Evolutionary conservation across 1,140 invertebrate genomes (phyloP), one percentile per base, ranked within the genome.

Genomic region (Aphelenchoides besseyi): DNA sequence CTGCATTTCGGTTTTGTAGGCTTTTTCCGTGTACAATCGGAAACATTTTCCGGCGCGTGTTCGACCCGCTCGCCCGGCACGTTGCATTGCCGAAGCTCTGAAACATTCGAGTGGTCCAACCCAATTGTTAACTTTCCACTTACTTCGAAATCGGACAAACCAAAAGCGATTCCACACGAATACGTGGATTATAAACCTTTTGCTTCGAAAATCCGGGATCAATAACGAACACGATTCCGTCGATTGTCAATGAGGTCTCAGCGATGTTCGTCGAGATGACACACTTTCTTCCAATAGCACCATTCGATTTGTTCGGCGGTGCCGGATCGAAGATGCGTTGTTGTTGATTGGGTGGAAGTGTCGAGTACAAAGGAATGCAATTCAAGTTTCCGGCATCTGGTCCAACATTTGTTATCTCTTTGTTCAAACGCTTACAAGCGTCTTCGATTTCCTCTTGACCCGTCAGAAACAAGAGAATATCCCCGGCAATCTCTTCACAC

Each of bases 151-250:
- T 98, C 0, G 96, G 94, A 0, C 95, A 97, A 16, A 99, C 96
- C 3, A 99, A 87, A 12, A 99, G 87, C 12, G 94, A 97, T 86
- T 99, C 97, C 2, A 99, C 95, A 73, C 97, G 89, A 81, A 97
- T 96, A 79, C 94, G 88, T 9, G 95, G 95, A 88, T 97, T 97
- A 85, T 97, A 97, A 0, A 97, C 91, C 87, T 97, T 99, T 86
- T 99, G 97, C 86, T 99, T 99, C 0, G 95, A 94, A 88, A 99
- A 99, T 16, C 97, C 97, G n/a, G 97, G 95, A 88, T 99, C 97
- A 83, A 99, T 98, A 0, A 99, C 97, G 87, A 97, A 99, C 3
- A 98, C 96, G n/a, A 99, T 95, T 70, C 97, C 97, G 84, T 99
- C 97, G 81, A 99, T 99, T 0, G 97, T 99, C 2, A 99, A 87